These are phyloP conservation scores for Bradypus variegatus DNA, from an alignment of 2,797 vertebrate genomes.

Conservation along the genomic window DNA sequence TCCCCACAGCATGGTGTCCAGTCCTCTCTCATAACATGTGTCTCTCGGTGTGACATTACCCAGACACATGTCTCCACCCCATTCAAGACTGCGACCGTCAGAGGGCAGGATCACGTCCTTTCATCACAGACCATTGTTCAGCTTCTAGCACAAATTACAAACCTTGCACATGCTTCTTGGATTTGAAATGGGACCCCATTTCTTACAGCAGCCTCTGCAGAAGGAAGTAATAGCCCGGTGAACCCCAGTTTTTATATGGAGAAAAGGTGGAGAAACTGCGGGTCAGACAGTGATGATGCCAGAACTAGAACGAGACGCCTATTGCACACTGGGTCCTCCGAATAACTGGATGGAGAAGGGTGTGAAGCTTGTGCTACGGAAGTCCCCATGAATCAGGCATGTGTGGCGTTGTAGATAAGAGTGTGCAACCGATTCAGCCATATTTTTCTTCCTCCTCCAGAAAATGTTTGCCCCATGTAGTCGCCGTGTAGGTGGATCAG, in stretches of 20 bases:
- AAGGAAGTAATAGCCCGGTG: not conserved
- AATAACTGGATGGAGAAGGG: fast-evolving
- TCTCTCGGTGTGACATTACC: not conserved
- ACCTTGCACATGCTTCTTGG: not conserved
- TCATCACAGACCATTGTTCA: not conserved
- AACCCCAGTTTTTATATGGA: not conserved
- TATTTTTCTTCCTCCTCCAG: not conserved
- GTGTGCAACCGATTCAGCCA: fast-evolving
- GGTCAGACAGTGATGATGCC: fast-evolving
- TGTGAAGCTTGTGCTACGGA: fast-evolving
- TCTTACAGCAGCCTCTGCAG: not conserved
- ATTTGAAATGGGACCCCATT: fast-evolving
- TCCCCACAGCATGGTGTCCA: not conserved
- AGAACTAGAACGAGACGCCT: not conserved
- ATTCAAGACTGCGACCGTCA: not conserved
- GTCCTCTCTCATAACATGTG: not conserved
- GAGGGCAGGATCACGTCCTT: not conserved
- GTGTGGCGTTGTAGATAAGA: fast-evolving
- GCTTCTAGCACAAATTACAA: not conserved
- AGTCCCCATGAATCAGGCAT: fast-evolving
- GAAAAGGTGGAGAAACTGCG: not conserved
- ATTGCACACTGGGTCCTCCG: fast-evolving
- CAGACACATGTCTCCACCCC: not conserved
- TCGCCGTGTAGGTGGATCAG: constrained; percentile 51
- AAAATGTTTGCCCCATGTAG: not conserved